Percentiles rank a stretch among this genome's conserved stretches.
Evolutionary conservation across 2,888 invertebrate genomes (phyloP).

Genomic region (Melanophora roralis): DNA sequence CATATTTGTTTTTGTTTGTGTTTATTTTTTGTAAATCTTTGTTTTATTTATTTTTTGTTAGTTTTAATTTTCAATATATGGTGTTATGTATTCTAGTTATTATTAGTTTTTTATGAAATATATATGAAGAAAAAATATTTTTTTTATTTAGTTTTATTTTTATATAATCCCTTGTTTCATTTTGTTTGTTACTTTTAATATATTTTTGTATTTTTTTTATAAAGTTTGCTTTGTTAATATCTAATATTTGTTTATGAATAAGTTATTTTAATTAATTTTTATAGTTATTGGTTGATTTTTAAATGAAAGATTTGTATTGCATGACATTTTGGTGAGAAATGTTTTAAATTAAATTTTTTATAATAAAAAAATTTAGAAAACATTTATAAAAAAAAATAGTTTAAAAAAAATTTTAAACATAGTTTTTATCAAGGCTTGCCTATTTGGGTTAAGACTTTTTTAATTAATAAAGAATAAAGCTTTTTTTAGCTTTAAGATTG

Average conservation of each 20-base stretch:
- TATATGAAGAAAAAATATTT: constrained; percentile 48
- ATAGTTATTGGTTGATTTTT: no score
- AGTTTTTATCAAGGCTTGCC: no score
- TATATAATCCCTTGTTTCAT: constrained; percentile 77
- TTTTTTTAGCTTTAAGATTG: no score
- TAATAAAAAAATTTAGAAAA: no score
- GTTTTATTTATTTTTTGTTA: constrained; percentile 55
- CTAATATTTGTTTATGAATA: constrained; percentile 30
- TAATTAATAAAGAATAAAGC: no score
- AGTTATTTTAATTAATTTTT: background rate
- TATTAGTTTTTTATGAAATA: constrained; percentile 48
- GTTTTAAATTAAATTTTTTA: no score
- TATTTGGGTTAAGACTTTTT: no score
- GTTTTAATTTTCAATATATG: constrained; percentile 61
- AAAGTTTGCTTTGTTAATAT: constrained; percentile 34
- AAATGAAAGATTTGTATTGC: background rate
- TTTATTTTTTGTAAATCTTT: constrained; percentile 21
- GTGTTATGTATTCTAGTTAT: constrained; percentile 57
- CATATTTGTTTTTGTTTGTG: background rate
- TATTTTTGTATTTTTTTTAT: constrained; percentile 66
- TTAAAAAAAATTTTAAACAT: no score
- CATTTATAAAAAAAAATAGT: no score
- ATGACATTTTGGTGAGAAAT: no score
- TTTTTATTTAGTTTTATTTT: constrained; percentile 62
- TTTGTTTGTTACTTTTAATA: constrained; percentile 69